Conservation (phyloP, 2,113 vertebrate genomes). For the Clarias batrachus region DNA sequence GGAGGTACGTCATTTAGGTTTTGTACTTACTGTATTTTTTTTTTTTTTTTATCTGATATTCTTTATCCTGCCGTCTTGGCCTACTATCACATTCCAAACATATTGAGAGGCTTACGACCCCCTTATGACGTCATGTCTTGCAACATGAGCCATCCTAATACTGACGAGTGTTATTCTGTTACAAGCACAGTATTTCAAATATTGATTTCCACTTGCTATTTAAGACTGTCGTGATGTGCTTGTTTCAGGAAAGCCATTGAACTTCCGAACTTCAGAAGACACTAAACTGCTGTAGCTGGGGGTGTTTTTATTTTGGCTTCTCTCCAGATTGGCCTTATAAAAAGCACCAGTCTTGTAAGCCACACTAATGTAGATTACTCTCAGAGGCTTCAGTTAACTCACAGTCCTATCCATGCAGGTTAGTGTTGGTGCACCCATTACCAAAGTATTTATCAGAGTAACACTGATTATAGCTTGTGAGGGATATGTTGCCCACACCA, state of each 20-base stretch:
- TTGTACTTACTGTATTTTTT: background rate
- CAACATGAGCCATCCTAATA: background rate
- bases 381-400: background rate
- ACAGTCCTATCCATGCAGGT: background rate
- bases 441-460: slow-evolving; percentile 22
- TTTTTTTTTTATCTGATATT: background rate
- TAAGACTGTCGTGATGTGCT: slow-evolving; percentile 18
- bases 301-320: slow-evolving; percentile 29
- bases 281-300: slow-evolving; percentile 18
- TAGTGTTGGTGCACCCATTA: background rate
- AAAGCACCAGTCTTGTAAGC: slow-evolving; percentile 23
- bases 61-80: slow-evolving; percentile 41
- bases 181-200: background rate
- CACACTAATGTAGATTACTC: slow-evolving; percentile 19
- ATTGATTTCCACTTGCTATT: slow-evolving; percentile 13
- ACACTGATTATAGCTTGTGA: slow-evolving; percentile 32
- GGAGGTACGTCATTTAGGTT: background rate
- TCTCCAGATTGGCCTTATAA: slow-evolving; percentile 45
- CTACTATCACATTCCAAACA: slow-evolving; percentile 58
- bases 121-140: background rate
- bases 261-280: background rate
- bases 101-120: slow-evolving; percentile 33
- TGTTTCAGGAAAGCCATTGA: slow-evolving; percentile 43
- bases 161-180: slow-evolving; percentile 3
- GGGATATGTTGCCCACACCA: slow-evolving; percentile 3